phyloP scores from a whole-genome alignment of 2,113 vertebrate species.

The Bufo bufo region DNA sequence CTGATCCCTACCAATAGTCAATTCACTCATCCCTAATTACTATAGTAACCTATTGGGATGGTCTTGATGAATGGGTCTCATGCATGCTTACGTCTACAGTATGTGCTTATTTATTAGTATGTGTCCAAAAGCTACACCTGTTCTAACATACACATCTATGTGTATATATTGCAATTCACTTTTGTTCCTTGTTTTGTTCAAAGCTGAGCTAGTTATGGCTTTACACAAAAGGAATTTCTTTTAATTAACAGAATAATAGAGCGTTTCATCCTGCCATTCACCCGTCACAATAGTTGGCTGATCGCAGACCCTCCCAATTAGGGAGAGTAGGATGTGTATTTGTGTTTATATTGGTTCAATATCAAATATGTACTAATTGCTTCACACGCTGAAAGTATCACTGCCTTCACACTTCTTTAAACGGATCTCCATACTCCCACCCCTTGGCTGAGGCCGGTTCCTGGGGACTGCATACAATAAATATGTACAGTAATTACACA shows the following conservation, averaged over 20 bases:
- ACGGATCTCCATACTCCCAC: conserved; percentile 28
- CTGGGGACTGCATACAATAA: conserved; percentile 16
- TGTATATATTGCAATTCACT: not conserved
- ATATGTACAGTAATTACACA: conserved; percentile 12
- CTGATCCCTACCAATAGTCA: too few species aligned
- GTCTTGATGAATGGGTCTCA: not conserved
- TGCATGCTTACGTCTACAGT: not conserved
- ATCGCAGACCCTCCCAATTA: conserved; percentile 50
- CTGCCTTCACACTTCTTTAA: conserved; percentile 43
- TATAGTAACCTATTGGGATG: not conserved
- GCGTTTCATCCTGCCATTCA: conserved; percentile 53
- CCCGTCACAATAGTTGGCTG: conserved; percentile 52
- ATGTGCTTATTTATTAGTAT: not conserved
- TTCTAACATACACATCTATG: not conserved
- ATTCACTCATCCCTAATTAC: not conserved
- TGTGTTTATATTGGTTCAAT: conserved; percentile 60
- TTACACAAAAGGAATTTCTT: conserved; percentile 49
- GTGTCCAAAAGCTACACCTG: not conserved
- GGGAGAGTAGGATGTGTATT: conserved; percentile 52
- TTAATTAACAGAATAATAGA: conserved; percentile 54
- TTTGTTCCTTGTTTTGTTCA: conserved; percentile 19
- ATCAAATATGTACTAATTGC: conserved; percentile 59
- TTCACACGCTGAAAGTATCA: conserved; percentile 54
- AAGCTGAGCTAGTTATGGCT: conserved; percentile 1
- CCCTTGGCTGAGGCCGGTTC: conserved; percentile 29